Percentiles rank a stretch among this genome's conserved stretches.
Conservation (phyloP, 2,888 invertebrate genomes). For the Iselma pallidipennis region DNA sequence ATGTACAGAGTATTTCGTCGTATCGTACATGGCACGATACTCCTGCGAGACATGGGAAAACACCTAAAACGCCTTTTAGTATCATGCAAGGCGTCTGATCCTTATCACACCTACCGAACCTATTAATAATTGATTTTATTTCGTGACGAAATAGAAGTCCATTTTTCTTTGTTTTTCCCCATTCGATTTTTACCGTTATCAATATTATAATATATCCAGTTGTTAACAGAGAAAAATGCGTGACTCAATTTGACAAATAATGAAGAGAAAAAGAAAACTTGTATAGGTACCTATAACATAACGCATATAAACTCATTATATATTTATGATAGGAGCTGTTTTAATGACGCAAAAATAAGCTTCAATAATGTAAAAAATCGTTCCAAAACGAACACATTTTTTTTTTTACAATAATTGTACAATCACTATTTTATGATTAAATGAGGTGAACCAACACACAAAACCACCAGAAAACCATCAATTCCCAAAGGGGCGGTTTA, state of each 20-base stretch:
- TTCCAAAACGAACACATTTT: conserved; percentile 18
- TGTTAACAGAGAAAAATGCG: conserved; percentile 15
- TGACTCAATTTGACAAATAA: conserved; percentile 18
- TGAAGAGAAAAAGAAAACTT: conserved; percentile 4
- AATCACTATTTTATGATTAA: neutral
- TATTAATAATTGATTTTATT: conserved; percentile 28
- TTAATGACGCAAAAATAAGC: conserved; percentile 42
- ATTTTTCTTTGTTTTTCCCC: conserved; percentile 5
- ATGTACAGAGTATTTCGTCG: conserved; percentile 25
- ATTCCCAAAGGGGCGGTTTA: conserved; percentile 1
- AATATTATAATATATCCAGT: neutral
- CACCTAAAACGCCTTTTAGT: conserved; percentile 38
- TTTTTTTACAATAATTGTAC: neutral
- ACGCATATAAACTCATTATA: neutral
- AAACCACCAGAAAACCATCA: neutral
- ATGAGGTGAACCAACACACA: neutral
- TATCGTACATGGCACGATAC: conserved; percentile 35
- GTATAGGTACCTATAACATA: neutral
- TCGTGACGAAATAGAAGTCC: conserved; percentile 12
- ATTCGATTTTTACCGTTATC: neutral
- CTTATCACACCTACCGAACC: conserved; percentile 28
- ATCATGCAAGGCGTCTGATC: conserved; percentile 36
- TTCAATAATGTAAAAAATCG: conserved; percentile 34
- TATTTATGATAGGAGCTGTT: conserved; percentile 7
- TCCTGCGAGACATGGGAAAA: conserved; percentile 46